Evolutionary conservation across 37 sponge, comb jelly and placozoan species (phyloP).

Genomic region (Ianthella basta): DNA sequence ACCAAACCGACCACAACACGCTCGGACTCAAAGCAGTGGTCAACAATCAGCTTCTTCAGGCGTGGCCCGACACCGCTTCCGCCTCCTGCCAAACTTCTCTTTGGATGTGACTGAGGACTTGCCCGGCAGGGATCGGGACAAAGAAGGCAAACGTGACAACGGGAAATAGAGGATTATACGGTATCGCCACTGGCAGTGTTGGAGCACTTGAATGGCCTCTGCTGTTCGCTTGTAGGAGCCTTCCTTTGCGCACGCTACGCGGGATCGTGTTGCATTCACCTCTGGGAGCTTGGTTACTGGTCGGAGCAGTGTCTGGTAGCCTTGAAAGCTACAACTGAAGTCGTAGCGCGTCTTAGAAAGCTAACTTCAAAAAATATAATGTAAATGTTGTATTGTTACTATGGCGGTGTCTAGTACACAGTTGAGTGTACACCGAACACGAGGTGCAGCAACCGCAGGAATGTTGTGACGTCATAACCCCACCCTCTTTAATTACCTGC

Average conservation of each 20-base stretch:
- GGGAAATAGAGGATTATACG: not conserved
- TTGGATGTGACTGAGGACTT: not conserved
- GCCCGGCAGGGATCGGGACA: not conserved
- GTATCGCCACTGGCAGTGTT: slow-evolving; percentile 3
- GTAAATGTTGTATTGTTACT: no score
- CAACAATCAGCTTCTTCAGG: slow-evolving; percentile 8
- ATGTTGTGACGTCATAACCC: slow-evolving; percentile 11
- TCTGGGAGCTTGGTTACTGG: no score
- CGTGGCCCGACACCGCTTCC: not conserved
- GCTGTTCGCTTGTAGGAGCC: not conserved
- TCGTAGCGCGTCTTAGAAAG: not conserved
- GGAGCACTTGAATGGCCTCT: not conserved
- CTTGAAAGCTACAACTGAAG: not conserved
- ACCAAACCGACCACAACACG: slow-evolving; percentile 4
- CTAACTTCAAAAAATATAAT: not conserved
- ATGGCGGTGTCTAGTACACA: no score
- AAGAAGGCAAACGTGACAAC: not conserved
- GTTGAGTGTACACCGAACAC: no score
- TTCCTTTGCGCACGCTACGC: not conserved
- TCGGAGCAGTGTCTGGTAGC: no score
- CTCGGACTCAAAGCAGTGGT: slow-evolving; percentile 17
- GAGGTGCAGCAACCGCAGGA: slow-evolving; percentile 13
- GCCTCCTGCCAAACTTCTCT: not conserved
- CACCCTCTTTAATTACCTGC: not conserved
- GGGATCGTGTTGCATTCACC: no score